Evolutionary conservation across 2,113 vertebrate genomes (phyloP).

Genomic region (Butastur rufipennis): DNA sequence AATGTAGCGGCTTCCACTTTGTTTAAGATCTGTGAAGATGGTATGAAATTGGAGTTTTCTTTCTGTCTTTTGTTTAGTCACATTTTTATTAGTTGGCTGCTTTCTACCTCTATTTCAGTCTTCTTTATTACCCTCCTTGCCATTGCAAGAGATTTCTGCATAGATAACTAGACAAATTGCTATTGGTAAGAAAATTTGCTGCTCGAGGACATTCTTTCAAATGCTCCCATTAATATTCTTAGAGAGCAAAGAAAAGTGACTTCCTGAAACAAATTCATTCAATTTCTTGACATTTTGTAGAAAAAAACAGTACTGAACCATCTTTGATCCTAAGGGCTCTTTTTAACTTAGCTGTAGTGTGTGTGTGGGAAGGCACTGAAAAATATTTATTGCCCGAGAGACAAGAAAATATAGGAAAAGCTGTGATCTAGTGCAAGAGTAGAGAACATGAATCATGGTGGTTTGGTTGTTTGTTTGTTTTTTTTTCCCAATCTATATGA

Average conservation of each 20-base stretch:
- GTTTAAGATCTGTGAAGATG: neutral
- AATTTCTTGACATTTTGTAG: neutral
- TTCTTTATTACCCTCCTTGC: neutral
- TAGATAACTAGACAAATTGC: neutral
- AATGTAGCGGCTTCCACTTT: neutral
- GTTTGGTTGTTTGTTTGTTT: neutral
- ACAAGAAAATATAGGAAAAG: neutral
- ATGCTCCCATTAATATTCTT: neutral
- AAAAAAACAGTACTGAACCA: neutral
- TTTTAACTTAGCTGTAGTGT: neutral
- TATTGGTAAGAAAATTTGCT: neutral
- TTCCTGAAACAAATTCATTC: neutral
- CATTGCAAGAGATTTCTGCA: neutral
- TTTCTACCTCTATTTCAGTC: neutral
- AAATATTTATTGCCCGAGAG: neutral
- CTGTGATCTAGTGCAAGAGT: neutral
- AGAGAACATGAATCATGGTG: neutral
- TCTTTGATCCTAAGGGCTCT: neutral
- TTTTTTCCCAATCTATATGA: neutral
- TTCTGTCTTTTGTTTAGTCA: neutral
- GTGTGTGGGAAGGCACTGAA: neutral
- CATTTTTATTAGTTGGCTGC: neutral
- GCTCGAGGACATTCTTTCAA: neutral
- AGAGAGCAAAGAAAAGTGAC: neutral
- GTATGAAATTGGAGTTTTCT: neutral